Base-by-base conservation (phyloP, 2,888 invertebrate species). In the Platycheirus albimanus region DNA sequence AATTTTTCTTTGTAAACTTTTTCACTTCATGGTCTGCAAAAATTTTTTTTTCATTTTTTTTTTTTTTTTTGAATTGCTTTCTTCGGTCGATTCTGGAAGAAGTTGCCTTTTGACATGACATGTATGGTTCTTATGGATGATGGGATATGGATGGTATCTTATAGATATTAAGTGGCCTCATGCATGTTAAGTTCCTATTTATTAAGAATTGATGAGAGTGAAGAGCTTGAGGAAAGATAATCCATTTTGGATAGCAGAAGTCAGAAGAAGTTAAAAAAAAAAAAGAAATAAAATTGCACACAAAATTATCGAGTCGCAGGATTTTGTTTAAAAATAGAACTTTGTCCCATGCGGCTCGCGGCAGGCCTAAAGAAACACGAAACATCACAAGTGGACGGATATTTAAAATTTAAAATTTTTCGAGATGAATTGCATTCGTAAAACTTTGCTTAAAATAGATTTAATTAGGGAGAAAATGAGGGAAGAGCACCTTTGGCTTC, bases 81-180 rank as follows among this genome's bases (percentile, higher is more conserved):
- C 38, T 24, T 45, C 33, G 8, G 54, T 30, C 61, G 38, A 49
- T 45, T 67, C 41, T 61, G 66, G 54, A 51, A 64, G 17, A 70
- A 76, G 80, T 72, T 78, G 83, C 72, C 72, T 74, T 83, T 69
- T 83, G 83, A 83, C 83, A 83, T 78, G 78, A 49, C 83, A 72
- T 78, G 58, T 58, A 69, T 51, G 33, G 17, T 28, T 17, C 61
- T 61, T 19, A 56, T 19, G 64, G 51, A 75, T 66, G 76, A 81
- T 76, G 64, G 64, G 64, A 64, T 49, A 49, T 64, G 54, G 54
- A 47, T 64, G 54, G 54, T 49, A 80, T 77, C 72, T 74, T 72
- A 64, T 80, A 75, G 75, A 70, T 77, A 77, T 77, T 77, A 76
- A 81, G 77, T 81, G 63, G 63, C 67, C 56, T 63, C 67, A 69